Percentiles rank a stretch among this genome's conserved stretches.
Evolutionary conservation across 35 echinoderm and acorn worm genomes (phyloP).

Genomic region (Lytechinus pictus): DNA sequence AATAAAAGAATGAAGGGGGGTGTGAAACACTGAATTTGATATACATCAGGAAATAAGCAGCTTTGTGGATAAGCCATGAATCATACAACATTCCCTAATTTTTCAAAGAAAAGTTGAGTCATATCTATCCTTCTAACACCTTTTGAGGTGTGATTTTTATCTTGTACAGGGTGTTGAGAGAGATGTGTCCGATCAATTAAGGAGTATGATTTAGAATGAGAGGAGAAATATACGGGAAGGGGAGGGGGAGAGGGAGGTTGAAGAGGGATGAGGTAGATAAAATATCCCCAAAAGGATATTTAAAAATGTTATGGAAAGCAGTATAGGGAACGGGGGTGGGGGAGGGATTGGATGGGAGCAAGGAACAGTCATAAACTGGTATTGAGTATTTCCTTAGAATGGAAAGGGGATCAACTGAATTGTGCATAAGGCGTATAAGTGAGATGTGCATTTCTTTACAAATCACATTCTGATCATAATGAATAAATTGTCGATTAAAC

Average conservation of each 20-base stretch:
- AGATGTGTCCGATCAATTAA: background rate
- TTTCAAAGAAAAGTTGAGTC: conserved; percentile 11
- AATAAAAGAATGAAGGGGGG: too few relatives aligned
- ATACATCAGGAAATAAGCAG: background rate
- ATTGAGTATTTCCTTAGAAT: too few relatives aligned
- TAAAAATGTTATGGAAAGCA: too few relatives aligned
- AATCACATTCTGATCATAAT: too few relatives aligned
- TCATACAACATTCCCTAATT: background rate
- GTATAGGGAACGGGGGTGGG: background rate
- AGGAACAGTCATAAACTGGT: too few relatives aligned
- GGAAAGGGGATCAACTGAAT: too few relatives aligned
- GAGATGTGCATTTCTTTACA: too few relatives aligned
- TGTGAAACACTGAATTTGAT: background rate
- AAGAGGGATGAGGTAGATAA: background rate
- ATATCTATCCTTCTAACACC: background rate
- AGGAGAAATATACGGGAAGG: background rate
- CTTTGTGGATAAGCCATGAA: background rate
- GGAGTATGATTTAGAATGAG: background rate
- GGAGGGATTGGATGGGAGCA: background rate
- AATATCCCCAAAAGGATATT: too few relatives aligned
- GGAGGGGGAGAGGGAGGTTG: background rate
- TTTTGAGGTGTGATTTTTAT: conserved; percentile 2
- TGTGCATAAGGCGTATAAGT: too few relatives aligned
- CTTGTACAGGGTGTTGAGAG: background rate
- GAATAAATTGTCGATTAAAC: too few relatives aligned